A percentile compares a stretch with the other conserved stretches of the same genome.
phyloP scores from a whole-genome alignment of 2,888 invertebrate genomes.

The Dryococelus australis region DNA sequence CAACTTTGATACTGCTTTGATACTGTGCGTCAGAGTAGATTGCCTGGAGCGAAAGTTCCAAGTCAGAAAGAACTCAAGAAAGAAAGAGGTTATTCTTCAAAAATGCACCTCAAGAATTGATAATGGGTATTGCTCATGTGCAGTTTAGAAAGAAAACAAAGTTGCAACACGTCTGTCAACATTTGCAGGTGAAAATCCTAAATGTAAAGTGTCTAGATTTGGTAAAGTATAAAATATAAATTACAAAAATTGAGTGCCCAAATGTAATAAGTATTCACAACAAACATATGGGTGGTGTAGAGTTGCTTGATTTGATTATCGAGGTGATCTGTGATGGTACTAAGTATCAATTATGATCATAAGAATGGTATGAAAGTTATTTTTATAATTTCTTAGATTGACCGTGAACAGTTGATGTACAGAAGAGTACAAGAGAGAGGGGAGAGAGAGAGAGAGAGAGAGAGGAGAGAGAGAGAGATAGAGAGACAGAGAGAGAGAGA shows the following conservation, averaged over 20 bases:
- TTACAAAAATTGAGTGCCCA: slow-evolving; percentile 54
- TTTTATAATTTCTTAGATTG: slow-evolving; percentile 37
- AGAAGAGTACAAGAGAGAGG: neutral
- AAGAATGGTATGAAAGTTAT: slow-evolving; percentile 24
- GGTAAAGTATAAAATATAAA: slow-evolving; percentile 53
- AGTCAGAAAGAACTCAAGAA: slow-evolving; percentile 36
- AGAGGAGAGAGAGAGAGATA: no score
- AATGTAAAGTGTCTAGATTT: slow-evolving; percentile 52
- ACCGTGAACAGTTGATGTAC: neutral
- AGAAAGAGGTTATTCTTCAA: slow-evolving; percentile 37
- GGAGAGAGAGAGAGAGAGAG: no score
- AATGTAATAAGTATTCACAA: slow-evolving; percentile 54
- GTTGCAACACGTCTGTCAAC: slow-evolving; percentile 51
- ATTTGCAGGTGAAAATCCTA: slow-evolving; percentile 52
- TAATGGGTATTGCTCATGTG: slow-evolving; percentile 33
- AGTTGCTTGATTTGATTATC: neutral
- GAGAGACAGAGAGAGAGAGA: no score
- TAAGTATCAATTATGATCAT: neutral
- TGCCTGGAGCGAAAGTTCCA: slow-evolving; percentile 37
- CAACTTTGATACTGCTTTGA: slow-evolving; percentile 46
- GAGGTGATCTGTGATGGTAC: no score
- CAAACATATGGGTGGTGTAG: slow-evolving; percentile 53
- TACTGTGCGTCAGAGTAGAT: slow-evolving; percentile 40
- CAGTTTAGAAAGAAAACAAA: slow-evolving; percentile 54
- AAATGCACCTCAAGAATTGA: slow-evolving; percentile 35